phyloP scores from a whole-genome alignment of 2,113 vertebrate genomes.

The Rafetus swinhoei region DNA sequence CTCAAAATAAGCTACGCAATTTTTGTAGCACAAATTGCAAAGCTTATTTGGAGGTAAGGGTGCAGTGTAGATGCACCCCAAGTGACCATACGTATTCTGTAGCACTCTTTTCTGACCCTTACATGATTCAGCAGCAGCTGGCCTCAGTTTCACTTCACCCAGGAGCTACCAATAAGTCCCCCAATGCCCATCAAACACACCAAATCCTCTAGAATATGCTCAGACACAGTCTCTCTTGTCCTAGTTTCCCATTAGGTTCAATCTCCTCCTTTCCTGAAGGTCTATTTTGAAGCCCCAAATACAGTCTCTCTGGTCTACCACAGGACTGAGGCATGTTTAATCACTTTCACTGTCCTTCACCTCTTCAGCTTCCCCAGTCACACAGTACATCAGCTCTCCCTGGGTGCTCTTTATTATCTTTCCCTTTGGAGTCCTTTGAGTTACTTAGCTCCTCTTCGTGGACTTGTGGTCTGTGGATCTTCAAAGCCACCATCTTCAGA shows the following conservation, averaged over 20 bases:
- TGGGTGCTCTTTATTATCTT: not conserved
- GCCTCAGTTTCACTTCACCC: not conserved
- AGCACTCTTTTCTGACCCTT: not conserved
- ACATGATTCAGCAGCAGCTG: not conserved
- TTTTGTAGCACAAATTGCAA: no score
- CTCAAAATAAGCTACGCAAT: no score
- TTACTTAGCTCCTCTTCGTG: not conserved
- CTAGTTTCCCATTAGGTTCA: not conserved
- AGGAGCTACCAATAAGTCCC: not conserved
- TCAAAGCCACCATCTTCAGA: not conserved
- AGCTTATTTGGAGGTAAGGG: no score
- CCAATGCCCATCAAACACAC: not conserved
- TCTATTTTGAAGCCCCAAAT: not conserved
- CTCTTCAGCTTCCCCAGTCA: not conserved
- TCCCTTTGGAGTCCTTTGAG: not conserved
- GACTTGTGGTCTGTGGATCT: not conserved
- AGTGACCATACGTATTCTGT: not conserved
- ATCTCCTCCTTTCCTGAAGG: not conserved
- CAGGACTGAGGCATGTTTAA: not conserved
- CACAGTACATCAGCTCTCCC: not conserved
- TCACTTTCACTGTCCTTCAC: not conserved
- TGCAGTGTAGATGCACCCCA: no score
- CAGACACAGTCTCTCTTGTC: not conserved
- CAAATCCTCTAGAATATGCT: not conserved
- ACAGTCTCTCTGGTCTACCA: not conserved